Conservation (phyloP, 2,797 vertebrate genomes). For the Gobio occitaniae region DNA sequence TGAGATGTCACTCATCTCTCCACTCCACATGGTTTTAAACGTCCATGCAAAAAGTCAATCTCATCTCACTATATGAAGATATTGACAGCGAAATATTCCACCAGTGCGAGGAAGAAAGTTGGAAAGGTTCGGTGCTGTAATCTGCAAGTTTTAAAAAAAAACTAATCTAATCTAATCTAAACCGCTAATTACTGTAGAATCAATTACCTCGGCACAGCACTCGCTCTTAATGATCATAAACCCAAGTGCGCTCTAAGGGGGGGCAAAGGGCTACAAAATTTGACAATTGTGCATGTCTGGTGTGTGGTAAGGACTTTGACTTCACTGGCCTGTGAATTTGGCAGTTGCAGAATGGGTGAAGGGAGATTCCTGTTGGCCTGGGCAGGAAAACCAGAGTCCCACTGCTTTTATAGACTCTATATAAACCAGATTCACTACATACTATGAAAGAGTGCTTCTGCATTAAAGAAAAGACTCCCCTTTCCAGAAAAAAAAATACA, state of each 20-base stretch:
- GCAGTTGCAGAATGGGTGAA: slow-evolving; percentile 10
- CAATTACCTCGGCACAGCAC: slow-evolving; percentile 48
- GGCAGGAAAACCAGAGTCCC: slow-evolving; percentile 25
- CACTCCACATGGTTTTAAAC: slow-evolving; percentile 65
- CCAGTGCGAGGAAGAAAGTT: not conserved
- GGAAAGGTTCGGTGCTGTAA: slow-evolving; percentile 9
- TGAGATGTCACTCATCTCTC: slow-evolving; percentile 72
- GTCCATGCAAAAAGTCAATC: slow-evolving; percentile 58
- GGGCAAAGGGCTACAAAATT: slow-evolving; percentile 24
- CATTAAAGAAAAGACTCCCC: slow-evolving; percentile 39
- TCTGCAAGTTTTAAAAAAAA: slow-evolving; percentile 20
- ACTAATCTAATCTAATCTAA: slow-evolving; percentile 54
- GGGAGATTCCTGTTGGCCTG: slow-evolving; percentile 25
- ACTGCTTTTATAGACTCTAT: slow-evolving; percentile 48
- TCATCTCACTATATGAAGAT: slow-evolving; percentile 58
- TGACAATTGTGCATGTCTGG: slow-evolving; percentile 22
- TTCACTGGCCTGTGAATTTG: slow-evolving; percentile 30
- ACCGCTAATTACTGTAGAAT: slow-evolving; percentile 53
- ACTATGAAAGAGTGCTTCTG: slow-evolving; percentile 37
- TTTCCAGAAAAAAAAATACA: slow-evolving; percentile 23
- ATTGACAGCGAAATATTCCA: slow-evolving; percentile 49
- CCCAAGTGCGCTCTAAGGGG: not conserved
- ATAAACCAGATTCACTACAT: slow-evolving; percentile 55
- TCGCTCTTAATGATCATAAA: slow-evolving; percentile 45
- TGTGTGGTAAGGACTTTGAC: slow-evolving; percentile 10